phyloP scores from a whole-genome alignment of 2,113 vertebrate genomes.

The Vidua chalybeata region DNA sequence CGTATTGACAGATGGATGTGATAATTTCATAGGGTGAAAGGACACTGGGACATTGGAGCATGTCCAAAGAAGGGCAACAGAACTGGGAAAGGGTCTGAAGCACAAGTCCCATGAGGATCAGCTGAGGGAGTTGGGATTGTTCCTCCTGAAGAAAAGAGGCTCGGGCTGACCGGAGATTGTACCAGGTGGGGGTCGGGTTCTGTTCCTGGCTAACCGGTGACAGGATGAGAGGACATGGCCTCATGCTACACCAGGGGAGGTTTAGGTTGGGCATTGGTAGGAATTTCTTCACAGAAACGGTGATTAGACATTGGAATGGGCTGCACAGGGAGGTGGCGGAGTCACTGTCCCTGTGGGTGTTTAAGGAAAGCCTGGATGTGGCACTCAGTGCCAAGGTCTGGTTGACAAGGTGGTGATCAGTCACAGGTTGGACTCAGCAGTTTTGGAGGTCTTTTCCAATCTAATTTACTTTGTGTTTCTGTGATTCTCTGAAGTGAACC shows the following conservation, averaged over 20 bases:
- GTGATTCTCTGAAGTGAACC: neutral
- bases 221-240: neutral
- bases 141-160: neutral
- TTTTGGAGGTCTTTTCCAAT: neutral
- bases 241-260: neutral
- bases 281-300: neutral
- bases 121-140: neutral
- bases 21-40: neutral
- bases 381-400: neutral
- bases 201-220: fast-evolving
- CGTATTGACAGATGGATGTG: too few relatives aligned
- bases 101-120: neutral
- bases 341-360: too few relatives aligned
- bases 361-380: neutral
- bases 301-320: neutral
- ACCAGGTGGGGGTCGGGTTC: fast-evolving
- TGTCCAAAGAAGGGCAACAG: neutral
- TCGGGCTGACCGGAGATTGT: fast-evolving
- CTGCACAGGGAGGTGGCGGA: neutral
- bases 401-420: too few relatives aligned
- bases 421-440: neutral
- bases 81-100: neutral
- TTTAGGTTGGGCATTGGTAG: fast-evolving
- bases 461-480: neutral
- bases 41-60: neutral